Evolutionary conservation across 2,797 vertebrate genomes (phyloP).

Genomic region (Distichodus sexfasciatus): DNA sequence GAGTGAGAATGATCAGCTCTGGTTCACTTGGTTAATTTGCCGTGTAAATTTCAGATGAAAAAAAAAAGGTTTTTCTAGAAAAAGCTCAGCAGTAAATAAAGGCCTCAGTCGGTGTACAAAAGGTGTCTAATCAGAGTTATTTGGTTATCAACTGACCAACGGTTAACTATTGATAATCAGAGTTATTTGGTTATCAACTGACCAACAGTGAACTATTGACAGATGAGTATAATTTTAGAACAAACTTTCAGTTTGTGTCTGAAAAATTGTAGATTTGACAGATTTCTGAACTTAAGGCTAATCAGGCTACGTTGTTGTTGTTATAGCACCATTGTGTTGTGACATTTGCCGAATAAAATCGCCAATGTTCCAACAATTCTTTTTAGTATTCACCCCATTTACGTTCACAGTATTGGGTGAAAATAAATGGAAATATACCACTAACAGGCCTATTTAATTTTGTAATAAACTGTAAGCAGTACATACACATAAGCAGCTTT

Average conservation of each 20-base stretch:
- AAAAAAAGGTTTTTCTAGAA: slow-evolving; percentile 42
- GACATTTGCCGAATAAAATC: slow-evolving; percentile 6
- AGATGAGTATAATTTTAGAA: not conserved
- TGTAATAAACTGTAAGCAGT: slow-evolving; percentile 46
- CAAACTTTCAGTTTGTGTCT: not conserved
- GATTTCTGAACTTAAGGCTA: slow-evolving; percentile 6
- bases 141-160: not conserved
- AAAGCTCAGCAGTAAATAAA: slow-evolving; percentile 70
- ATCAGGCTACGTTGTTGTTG: slow-evolving; percentile 19
- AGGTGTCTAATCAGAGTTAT: slow-evolving; percentile 16
- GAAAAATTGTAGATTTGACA: no score
- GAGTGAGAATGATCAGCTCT: not conserved
- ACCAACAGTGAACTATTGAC: slow-evolving; percentile 1
- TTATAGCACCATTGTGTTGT: slow-evolving; percentile 40
- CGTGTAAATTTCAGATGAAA: slow-evolving; percentile 41
- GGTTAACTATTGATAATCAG: slow-evolving; percentile 3
- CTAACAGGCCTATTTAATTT: not conserved
- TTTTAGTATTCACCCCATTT: slow-evolving; percentile 1
- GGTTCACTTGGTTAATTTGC: not conserved
- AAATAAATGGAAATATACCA: not conserved
- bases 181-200: not conserved
- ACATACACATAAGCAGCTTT: slow-evolving; percentile 45
- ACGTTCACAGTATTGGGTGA: slow-evolving; percentile 34
- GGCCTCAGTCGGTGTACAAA: slow-evolving; percentile 67
- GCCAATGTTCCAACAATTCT: not conserved